A percentile compares a stretch with the other conserved stretches of the same genome.
These are phyloP conservation scores for Galeopsomyia nigrocyanea DNA, from an alignment of 2,888 invertebrate genomes.

Conservation along the genomic window DNA sequence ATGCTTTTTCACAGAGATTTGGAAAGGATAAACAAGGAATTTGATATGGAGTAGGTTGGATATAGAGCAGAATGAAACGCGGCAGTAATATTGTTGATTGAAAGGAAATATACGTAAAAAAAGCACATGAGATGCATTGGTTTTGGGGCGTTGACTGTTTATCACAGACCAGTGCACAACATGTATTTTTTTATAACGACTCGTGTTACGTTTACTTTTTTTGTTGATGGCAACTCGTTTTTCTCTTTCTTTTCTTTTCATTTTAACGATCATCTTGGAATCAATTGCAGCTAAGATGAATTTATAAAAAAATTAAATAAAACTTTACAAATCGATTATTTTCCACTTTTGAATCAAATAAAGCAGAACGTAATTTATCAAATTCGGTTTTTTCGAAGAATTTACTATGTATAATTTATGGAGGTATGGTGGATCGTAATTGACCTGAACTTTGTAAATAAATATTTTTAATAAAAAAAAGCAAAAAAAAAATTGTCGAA, in stretches of 20 bases:
- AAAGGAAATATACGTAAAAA: slow-evolving; percentile 37
- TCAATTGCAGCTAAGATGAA: slow-evolving; percentile 16
- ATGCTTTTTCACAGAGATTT: slow-evolving; percentile 65
- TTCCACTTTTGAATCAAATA: slow-evolving; percentile 17
- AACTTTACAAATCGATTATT: slow-evolving; percentile 18
- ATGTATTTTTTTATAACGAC: slow-evolving; percentile 38
- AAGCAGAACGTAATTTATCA: slow-evolving; percentile 29
- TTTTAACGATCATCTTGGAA: neutral
- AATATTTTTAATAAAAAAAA: slow-evolving; percentile 50
- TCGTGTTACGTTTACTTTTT: slow-evolving; percentile 37
- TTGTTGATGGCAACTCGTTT: slow-evolving; percentile 32
- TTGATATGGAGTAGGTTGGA: slow-evolving; percentile 61
- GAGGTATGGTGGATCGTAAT: slow-evolving; percentile 45
- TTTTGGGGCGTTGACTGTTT: slow-evolving; percentile 45
- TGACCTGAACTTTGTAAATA: slow-evolving; percentile 47
- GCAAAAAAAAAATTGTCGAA: slow-evolving; percentile 44
- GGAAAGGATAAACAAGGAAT: slow-evolving; percentile 67
- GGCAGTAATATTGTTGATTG: slow-evolving; percentile 39
- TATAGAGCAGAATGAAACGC: slow-evolving; percentile 35
- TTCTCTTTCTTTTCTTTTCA: slow-evolving; percentile 3
- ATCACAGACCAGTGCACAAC: slow-evolving; percentile 41
- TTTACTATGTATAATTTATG: slow-evolving; percentile 41
- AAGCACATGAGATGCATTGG: slow-evolving; percentile 38
- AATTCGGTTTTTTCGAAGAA: slow-evolving; percentile 36
- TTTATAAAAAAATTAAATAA: slow-evolving; percentile 17